phyloP scores from a whole-genome alignment of 2,797 vertebrate species.

The Sphenopsis melanotis region DNA sequence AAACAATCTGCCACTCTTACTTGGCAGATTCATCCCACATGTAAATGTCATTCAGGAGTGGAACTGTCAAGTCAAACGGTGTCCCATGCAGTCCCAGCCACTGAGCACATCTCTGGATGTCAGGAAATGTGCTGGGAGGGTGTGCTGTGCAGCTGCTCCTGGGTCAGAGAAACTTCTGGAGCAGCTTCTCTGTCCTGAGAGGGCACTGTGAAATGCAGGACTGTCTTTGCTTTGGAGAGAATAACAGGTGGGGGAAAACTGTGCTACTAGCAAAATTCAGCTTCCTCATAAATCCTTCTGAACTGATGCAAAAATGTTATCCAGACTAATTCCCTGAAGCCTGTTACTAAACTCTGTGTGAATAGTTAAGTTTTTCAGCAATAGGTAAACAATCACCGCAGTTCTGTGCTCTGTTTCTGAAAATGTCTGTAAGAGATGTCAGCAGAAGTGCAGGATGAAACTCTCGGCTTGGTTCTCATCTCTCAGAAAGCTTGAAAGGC shows the following conservation, averaged over 20 bases:
- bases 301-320: background rate
- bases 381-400: accelerated
- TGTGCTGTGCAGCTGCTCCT: accelerated
- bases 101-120: accelerated
- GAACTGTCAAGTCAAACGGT: background rate
- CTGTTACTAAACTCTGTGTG: background rate
- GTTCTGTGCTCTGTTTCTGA: background rate
- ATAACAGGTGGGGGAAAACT: background rate
- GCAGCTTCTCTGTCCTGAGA: background rate
- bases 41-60: background rate
- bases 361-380: background rate
- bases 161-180: background rate
- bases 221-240: background rate
- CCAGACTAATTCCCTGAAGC: background rate
- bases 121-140: background rate
- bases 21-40: background rate
- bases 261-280: background rate
- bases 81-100: background rate
- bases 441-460: background rate
- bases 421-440: background rate
- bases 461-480: background rate
- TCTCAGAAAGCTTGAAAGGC: background rate
- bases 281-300: background rate
- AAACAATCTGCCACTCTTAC: background rate
- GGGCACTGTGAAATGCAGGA: background rate